These are phyloP conservation scores for Tribolium madens DNA, from an alignment of 1,140 invertebrate genomes.

Conservation along the genomic window DNA sequence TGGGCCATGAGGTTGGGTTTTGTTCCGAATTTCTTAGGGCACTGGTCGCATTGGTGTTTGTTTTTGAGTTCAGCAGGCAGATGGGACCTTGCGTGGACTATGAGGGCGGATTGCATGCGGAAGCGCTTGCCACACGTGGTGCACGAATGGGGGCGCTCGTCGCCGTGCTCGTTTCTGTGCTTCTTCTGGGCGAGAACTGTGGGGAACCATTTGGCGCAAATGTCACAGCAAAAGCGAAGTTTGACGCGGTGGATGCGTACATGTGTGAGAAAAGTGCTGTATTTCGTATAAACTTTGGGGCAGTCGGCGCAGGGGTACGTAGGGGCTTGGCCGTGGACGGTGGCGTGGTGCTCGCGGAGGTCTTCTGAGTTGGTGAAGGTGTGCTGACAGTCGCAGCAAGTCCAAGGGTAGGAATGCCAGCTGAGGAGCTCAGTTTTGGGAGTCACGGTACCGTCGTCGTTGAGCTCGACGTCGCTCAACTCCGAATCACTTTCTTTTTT, in stretches of 20 bases:
- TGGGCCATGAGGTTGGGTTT: conserved; percentile 73
- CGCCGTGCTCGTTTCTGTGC: conserved; percentile 68
- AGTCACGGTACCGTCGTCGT: conserved; percentile 61
- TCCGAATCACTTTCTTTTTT: conserved; percentile 49
- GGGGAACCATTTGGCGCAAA: conserved; percentile 71
- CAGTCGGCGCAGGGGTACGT: conserved; percentile 72
- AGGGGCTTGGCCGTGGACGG: conserved; percentile 68
- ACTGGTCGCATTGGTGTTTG: conserved; percentile 70
- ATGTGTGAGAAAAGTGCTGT: conserved; percentile 71
- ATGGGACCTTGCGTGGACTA: conserved; percentile 70
- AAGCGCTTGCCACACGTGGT: conserved; percentile 71
- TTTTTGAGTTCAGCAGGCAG: conserved; percentile 71
- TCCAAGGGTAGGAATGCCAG: conserved; percentile 70
- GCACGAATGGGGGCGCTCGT: conserved; percentile 68
- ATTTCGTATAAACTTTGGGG: conserved; percentile 72
- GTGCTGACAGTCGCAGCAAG: conserved; percentile 70
- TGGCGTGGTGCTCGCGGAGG: conserved; percentile 69
- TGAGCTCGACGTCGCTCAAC: conserved; percentile 57
- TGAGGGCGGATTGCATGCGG: conserved; percentile 69
- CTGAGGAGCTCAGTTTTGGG: conserved; percentile 59
- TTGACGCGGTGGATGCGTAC: conserved; percentile 70
- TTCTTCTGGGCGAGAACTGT: conserved; percentile 66
- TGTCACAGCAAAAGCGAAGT: conserved; percentile 70
- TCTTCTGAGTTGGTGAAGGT: conserved; percentile 68
- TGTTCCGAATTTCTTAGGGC: conserved; percentile 68